Evolutionary conservation across 2,113 vertebrate genomes (phyloP).

Genomic region (Macrotus californicus): DNA sequence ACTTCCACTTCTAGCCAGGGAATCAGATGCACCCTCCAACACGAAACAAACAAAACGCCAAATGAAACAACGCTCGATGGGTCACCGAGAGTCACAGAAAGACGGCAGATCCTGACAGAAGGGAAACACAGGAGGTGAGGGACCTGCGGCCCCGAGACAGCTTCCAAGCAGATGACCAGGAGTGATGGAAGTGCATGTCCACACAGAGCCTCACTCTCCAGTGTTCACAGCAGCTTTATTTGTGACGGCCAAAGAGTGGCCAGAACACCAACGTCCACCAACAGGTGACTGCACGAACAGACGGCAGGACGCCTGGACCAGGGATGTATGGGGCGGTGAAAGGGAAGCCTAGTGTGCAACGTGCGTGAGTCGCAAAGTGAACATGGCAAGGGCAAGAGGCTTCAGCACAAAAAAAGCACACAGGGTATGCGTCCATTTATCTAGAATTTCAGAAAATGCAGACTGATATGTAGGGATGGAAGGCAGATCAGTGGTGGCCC

Average conservation of each 20-base stretch:
- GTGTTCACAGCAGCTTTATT: background rate
- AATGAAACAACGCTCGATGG: background rate
- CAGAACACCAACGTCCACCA: background rate
- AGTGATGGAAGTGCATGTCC: background rate
- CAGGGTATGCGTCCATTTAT: too few relatives aligned
- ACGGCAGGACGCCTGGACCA: fast-evolving
- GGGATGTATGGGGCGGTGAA: background rate
- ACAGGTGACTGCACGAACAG: background rate
- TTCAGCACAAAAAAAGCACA: background rate
- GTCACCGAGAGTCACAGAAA: background rate
- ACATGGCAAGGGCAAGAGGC: background rate
- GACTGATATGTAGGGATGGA: background rate
- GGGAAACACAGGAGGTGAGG: background rate
- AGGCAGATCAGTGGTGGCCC: background rate
- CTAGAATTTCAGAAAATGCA: background rate
- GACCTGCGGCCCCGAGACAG: too few relatives aligned
- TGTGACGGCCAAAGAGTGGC: background rate
- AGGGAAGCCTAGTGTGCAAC: fast-evolving
- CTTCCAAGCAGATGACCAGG: background rate
- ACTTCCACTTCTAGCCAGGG: background rate
- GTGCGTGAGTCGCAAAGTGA: background rate
- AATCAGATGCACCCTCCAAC: background rate
- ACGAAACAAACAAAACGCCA: background rate
- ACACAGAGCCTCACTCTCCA: background rate
- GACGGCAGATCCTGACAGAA: background rate